A percentile compares a stretch with the other conserved stretches of the same genome.
Conservation (phyloP, 1,140 invertebrate genomes). For the Neocloeon triangulifer region DNA sequence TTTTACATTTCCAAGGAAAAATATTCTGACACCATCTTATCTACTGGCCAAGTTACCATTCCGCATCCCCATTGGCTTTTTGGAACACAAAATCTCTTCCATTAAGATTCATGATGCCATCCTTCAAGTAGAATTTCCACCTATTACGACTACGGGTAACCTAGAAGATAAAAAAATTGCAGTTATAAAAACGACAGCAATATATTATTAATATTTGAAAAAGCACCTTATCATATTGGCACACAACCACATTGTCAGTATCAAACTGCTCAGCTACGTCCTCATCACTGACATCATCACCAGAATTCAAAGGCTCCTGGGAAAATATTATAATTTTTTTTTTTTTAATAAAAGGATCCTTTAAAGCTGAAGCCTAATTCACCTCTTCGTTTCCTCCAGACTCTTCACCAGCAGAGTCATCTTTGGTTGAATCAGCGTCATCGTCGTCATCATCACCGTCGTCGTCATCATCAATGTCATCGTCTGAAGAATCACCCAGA, state of each 20-base stretch:
- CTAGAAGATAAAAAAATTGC: constrained; percentile 29
- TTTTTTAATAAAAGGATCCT: too few species aligned
- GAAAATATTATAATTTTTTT: constrained; percentile 32
- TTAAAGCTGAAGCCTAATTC: constrained; percentile 29
- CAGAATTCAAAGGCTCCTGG: constrained; percentile 86
- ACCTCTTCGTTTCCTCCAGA: constrained; percentile 38
- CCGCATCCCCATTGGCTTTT: constrained; percentile 94
- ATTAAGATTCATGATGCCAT: constrained; percentile 97
- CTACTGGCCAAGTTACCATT: too few species aligned
- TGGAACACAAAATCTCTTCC: constrained; percentile 98
- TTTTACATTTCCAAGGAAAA: too few species aligned
- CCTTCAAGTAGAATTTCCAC: constrained; percentile 99
- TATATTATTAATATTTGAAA: too few species aligned
- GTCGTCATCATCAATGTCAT: constrained; percentile 40
- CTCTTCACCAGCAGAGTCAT: constrained; percentile 53
- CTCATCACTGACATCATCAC: constrained; percentile 92
- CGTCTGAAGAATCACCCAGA: constrained; percentile 46
- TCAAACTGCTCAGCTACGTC: constrained; percentile 89
- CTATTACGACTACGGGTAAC: constrained; percentile 92
- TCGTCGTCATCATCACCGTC: constrained; percentile 42
- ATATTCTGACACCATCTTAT: too few species aligned
- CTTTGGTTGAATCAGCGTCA: constrained; percentile 42
- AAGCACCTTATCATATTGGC: constrained; percentile 96
- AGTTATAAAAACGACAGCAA: too few species aligned
- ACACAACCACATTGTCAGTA: constrained; percentile 96